Evolutionary conservation across 2,888 invertebrate genomes (phyloP), one percentile per base, ranked within the genome.

Genomic region (Athetis lepigone): DNA sequence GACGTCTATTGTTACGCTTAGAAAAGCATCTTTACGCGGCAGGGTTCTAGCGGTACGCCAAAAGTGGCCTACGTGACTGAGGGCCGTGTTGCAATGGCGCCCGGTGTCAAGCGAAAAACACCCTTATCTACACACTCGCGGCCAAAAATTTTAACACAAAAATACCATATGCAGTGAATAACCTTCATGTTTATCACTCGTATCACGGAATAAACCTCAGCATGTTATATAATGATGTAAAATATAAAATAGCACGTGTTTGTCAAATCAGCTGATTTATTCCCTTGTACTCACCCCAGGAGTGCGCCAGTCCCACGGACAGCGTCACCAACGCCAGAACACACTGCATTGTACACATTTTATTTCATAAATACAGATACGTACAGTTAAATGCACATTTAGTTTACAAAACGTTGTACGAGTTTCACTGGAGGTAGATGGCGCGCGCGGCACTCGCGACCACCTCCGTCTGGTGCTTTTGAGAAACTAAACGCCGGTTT

Each of bases 61-160:
- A 62, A 75, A 87, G 90, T 94, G 93, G 95, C 95, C 92, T 95
- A 95, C 95, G 95, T 95, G 95, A 95, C 95, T 92, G 78, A 81
- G 85, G 86, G 89, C 81, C 86, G 88, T 89, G 88, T 84, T 79
- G 90, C 90, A 92, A 95, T 95, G 95, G 95, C 91, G 93, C 85
- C 93, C 85, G 87, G 90, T 85, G 95, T 92, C 90, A 94, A 90
- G 90, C 95, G 83, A 95, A 91, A 86, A 92, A 89, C 88, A 89
- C 90, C 89, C 92, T 90, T 94, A 93, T 88, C 83, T 89, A 92
- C 91, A 86, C 78, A 80, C 77, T 75, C 77, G 76, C 70, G 72
- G 63, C 72, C 64, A 70, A 66, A 72, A 49, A 59, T 58, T 70
- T 59, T 52, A 42, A 52, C 60, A 54, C 39, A 46, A 68, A 75